These are phyloP conservation scores for Melanerpes aurifrons DNA, from an alignment of 2,113 vertebrate species.

Conservation along the genomic window DNA sequence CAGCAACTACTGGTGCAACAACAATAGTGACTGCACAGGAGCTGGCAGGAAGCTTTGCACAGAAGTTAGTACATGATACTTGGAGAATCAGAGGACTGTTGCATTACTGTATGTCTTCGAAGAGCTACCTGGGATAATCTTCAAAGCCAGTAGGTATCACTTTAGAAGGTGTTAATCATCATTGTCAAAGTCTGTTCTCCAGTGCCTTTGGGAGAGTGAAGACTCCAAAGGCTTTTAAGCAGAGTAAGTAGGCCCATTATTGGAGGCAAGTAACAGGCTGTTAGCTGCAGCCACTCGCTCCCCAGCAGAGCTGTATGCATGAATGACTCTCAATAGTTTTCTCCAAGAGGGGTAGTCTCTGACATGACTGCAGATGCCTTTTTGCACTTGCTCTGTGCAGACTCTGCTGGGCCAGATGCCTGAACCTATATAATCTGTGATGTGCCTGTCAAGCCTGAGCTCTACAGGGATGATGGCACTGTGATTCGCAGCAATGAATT, in stretches of 20 bases:
- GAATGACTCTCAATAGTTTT: neutral
- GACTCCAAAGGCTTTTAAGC: neutral
- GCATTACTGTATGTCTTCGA: neutral
- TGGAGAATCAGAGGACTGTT: neutral
- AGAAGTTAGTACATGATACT: neutral
- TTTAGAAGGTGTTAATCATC: neutral
- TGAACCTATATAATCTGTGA: fast-evolving
- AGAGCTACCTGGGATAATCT: neutral
- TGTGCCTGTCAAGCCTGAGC: neutral
- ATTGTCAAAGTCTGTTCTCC: neutral
- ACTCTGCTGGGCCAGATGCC: no score
- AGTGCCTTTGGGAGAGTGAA: neutral
- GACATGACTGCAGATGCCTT: neutral
- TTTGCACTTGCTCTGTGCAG: fast-evolving
- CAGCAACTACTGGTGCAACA: neutral
- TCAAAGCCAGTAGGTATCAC: neutral
- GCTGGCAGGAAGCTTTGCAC: neutral
- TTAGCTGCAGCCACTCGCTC: neutral
- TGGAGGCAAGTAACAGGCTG: neutral
- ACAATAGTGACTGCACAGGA: neutral
- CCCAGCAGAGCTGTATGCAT: fast-evolving
- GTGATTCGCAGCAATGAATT: fast-evolving
- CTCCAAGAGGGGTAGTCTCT: fast-evolving
- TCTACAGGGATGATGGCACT: neutral
- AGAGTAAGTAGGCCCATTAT: neutral